Base-by-base conservation (phyloP, 2,113 vertebrate genomes). In the Anser cygnoides region DNA sequence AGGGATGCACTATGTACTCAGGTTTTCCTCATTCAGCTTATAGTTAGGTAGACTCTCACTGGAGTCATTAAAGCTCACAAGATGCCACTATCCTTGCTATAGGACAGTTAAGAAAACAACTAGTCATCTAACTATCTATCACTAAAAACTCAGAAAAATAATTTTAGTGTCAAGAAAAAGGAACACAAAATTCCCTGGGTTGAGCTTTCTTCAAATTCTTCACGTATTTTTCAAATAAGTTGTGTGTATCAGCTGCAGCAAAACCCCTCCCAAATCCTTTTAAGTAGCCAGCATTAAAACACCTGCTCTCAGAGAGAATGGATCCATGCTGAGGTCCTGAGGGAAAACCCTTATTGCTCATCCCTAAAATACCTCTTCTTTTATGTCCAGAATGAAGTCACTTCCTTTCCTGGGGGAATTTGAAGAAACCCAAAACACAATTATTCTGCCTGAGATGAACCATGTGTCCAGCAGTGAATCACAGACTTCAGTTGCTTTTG, bases 361-460 rank as follows among this genome's bases (percentile, higher is more conserved):
- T 87, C 23, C 26, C 55, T 93, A 41, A 88, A 94, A 57, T 41
- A 67, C 70, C 75, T 94, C 75, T 91, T 86, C 73, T 87, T 93
- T 67, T 90, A 84, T 95, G 55, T 96, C 58, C 87, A 98, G 98
- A 95, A 98, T 97, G 97, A 98, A 97, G 92, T 97, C 98, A 90
- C 95, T 97, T 96, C 97, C 98, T 95, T 96, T 97, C 89, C 79
- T 97, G 67, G 97, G 97, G 94, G 97, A 98, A 84, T 95, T 44
- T 79, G 94, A 97, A 81, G 97, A 97, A 93, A 95, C 84, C 16
- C 88, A 96, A 87, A 96, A 81, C 65, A 91, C 92, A 82, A 95
- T 97, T 89, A 96, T 93, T 92, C 87, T 22, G 26, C 90, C 95
- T 89, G 94, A 88, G 54, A 58, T 83, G 84, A 94, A 93, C 58